phyloP scores from a whole-genome alignment of 2,888 invertebrate species.

The Drosophila koepferae region DNA sequence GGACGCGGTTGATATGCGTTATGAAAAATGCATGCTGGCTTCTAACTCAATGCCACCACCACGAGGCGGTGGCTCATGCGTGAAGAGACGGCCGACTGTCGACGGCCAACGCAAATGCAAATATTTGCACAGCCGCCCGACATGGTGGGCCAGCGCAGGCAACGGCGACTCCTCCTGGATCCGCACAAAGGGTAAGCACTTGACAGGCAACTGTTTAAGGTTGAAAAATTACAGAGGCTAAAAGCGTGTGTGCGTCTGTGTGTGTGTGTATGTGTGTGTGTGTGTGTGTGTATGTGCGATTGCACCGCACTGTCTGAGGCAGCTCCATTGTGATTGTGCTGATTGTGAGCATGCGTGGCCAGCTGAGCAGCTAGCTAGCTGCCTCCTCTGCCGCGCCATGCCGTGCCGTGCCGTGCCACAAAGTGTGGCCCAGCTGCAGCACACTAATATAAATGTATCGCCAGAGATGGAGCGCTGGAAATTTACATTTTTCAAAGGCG shows the following conservation, averaged over 20 bases:
- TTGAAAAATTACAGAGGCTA: slow-evolving; percentile 58
- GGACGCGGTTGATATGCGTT: slow-evolving; percentile 59
- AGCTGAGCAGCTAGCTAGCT: slow-evolving; percentile 13
- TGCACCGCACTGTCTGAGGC: slow-evolving; percentile 25
- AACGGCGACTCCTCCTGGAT: slow-evolving; percentile 27
- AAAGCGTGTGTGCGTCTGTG: neutral
- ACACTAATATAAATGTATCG: slow-evolving; percentile 75
- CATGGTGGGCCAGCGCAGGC: slow-evolving; percentile 50
- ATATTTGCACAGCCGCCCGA: slow-evolving; percentile 60
- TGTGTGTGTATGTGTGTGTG: slow-evolving; percentile 3
- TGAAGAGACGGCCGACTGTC: slow-evolving; percentile 40
- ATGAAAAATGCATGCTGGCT: slow-evolving; percentile 64
- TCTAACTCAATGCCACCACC: slow-evolving; percentile 16
- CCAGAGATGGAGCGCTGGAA: slow-evolving; percentile 39
- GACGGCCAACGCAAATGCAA: slow-evolving; percentile 55
- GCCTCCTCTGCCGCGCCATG: slow-evolving; percentile 23
- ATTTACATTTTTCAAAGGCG: slow-evolving; percentile 70
- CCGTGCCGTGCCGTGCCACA: slow-evolving; percentile 39
- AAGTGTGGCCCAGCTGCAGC: slow-evolving; percentile 40
- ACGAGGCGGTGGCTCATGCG: slow-evolving; percentile 51
- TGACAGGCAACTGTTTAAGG: slow-evolving; percentile 63
- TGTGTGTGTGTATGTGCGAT: neutral
- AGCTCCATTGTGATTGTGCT: slow-evolving; percentile 40
- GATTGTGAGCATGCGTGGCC: slow-evolving; percentile 65
- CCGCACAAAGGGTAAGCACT: slow-evolving; percentile 68